Conservation (phyloP, 2,888 invertebrate species). For the Galerucella calmariensis region DNA sequence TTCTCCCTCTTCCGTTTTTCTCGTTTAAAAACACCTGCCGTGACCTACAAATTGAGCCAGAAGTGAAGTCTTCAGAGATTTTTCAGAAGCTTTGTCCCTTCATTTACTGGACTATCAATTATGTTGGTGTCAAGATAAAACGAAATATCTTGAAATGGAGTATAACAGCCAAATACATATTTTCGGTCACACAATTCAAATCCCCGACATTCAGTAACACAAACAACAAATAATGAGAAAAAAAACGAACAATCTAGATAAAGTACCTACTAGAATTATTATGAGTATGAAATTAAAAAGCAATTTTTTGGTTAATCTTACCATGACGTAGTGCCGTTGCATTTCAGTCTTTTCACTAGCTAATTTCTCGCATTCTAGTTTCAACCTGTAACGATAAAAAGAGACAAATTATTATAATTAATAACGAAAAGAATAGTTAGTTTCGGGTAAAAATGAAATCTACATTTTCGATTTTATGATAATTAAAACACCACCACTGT, state of each 20-base stretch:
- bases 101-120: too few species aligned
- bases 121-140: too few species aligned
- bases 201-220: neutral
- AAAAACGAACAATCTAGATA: neutral
- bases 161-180: neutral
- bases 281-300: constrained; percentile 18
- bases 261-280: constrained; percentile 2
- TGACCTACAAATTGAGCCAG: too few species aligned
- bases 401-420: constrained; percentile 46
- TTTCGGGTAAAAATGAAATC: neutral
- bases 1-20: too few species aligned
- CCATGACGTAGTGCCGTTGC: constrained; percentile 90
- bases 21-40: too few species aligned
- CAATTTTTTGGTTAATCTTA: constrained; percentile 66
- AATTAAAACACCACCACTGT: neutral
- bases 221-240: constrained; percentile 13
- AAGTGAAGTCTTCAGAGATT: too few species aligned
- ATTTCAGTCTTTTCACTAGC: constrained; percentile 89
- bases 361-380: constrained; percentile 87
- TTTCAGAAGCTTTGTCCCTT: too few species aligned
- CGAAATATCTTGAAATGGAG: neutral
- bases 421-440: constrained; percentile 5
- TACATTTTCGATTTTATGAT: constrained; percentile 5
- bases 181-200: neutral
- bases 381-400: constrained; percentile 72